Evolutionary conservation across 2,888 invertebrate species (phyloP), one percentile per base, ranked within the genome.

Genomic region (Rhynchonema sp.): DNA sequence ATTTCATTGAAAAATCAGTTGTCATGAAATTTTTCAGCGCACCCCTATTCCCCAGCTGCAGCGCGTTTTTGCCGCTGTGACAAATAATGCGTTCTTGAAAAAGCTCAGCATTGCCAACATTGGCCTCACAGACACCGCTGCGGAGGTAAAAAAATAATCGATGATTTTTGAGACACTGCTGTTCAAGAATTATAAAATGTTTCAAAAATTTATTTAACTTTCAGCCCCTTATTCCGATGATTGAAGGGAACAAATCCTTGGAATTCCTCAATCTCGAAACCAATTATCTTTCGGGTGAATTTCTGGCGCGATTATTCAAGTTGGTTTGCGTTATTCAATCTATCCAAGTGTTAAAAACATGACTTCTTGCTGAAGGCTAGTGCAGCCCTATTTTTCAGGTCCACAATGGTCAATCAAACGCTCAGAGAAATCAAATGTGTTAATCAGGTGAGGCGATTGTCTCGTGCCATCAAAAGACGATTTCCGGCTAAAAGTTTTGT

Each of bases 391-490:
- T n/a, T n/a, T n/a, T 46, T 46, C n/a, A 3, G 83, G 75, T 82
- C 90, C 58, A 80, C 94, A 72, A 82, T 91, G 65, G 82, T 83
- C 69, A 86, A 87, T 69, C 84, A 85, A 75, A 82, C 83, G 63
- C 82, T 94, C 55, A 87, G 89, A 78, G 94, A 96, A 79, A 87
- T 96, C 77, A 82, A 94, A 74, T 90, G 90, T 66, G 85, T 91
- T 63, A 98, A 98, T 78, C 96, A 98, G 85, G 91, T 90, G 76
- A 26, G 2, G 27, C 23, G n/a, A 6, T n/a, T n/a, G 9, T 6
- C 3, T 52, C 70, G 13, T 54, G 54, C 26, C 26, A 54, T 54
- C 26, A 26, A 26, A 13, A 20, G 23, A 54, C 17, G 23, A 13
- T 54, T n/a, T 6, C 54, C 54, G n/a, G n/a, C n/a, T n/a, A n/a